phyloP scores from a whole-genome alignment of 2,888 invertebrate genomes.

The Amiota minor region DNA sequence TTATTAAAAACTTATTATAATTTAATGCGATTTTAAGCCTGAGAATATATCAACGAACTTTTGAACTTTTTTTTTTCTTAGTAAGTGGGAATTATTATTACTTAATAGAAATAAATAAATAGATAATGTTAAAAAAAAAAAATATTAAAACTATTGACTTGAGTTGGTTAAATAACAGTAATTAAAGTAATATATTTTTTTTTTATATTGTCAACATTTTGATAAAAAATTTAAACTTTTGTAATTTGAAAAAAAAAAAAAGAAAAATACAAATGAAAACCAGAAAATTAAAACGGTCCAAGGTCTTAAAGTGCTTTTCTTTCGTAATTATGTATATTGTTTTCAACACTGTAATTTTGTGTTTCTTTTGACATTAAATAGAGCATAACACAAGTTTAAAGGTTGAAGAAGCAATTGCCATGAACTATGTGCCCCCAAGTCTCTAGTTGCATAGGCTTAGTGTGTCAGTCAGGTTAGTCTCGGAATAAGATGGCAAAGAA shows the following conservation, averaged over 20 bases:
- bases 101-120: too few species aligned
- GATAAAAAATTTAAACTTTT: neutral
- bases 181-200: too few species aligned
- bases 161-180: too few species aligned
- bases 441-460: neutral
- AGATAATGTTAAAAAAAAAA: too few species aligned
- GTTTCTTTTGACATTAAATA: neutral
- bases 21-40: neutral
- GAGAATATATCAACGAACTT: neutral
- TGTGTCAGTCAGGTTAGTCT: neutral
- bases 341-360: neutral
- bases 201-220: too few species aligned
- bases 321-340: neutral
- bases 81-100: too few species aligned
- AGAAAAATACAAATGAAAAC: too few species aligned
- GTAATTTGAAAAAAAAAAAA: neutral
- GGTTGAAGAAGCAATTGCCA: neutral
- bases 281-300: neutral
- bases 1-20: conserved; percentile 10
- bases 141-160: too few species aligned
- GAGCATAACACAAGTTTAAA: conserved; percentile 9
- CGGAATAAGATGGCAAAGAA: neutral
- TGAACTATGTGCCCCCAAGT: neutral
- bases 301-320: neutral
- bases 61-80: too few species aligned